These are phyloP conservation scores for Drosophila melanocephala DNA, from an alignment of 2,888 invertebrate species.

Conservation along the genomic window DNA sequence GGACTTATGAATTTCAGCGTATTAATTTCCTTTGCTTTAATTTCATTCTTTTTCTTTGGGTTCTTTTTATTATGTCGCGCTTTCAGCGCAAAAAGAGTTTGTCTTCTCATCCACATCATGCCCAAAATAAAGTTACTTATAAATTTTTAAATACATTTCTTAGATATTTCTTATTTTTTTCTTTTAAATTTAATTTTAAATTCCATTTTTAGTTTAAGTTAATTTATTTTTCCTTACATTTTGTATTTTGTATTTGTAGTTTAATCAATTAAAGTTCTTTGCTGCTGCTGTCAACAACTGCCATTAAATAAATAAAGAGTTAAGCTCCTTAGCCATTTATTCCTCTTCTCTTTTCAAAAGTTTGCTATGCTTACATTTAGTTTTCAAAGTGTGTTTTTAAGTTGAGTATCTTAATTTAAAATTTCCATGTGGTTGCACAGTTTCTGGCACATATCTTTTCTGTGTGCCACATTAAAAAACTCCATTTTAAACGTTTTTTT, in stretches of 20 bases:
- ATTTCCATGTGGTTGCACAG: constrained; percentile 9
- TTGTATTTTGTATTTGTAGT: neutral
- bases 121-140: no score
- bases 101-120: neutral
- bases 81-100: no score
- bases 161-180: neutral
- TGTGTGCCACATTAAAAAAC: constrained; percentile 18
- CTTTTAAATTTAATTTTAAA: neutral
- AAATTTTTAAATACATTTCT: neutral
- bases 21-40: constrained; percentile 55
- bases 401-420: neutral
- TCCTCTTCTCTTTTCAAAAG: neutral
- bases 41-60: constrained; percentile 25
- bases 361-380: neutral
- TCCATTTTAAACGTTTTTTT: neutral
- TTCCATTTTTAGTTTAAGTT: neutral
- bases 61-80: neutral
- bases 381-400: constrained; percentile 12
- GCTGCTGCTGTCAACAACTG: no score
- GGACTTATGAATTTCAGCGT: constrained; percentile 59
- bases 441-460: constrained; percentile 47
- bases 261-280: no score
- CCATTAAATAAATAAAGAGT: neutral
- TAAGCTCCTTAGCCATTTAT: neutral
- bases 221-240: neutral